Evolutionary conservation across 1,140 invertebrate species (phyloP), one percentile per base, ranked within the genome.

Genomic region (Chironomus tepperi): DNA sequence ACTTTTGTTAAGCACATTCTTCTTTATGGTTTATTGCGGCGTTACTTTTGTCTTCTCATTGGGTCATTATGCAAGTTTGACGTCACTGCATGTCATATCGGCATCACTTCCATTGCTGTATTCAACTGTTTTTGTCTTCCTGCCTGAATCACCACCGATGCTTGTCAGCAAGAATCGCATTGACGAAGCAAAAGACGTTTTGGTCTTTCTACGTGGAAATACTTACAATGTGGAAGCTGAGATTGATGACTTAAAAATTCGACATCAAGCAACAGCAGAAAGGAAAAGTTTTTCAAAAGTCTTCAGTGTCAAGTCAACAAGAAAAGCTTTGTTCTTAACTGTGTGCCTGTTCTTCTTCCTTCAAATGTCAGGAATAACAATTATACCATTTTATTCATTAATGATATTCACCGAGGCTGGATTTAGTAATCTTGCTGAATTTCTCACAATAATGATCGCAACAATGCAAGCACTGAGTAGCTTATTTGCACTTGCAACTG

Each of bases 361-460:
- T 70, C 65, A 70, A 70, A 70, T 70, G 65, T 18, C 15, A 18
- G 65, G 65, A 2, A 70, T 70, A 3, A 70, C n/a, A 5, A 21
- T 21, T 6, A 9, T 70, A 21, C 16, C 19, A 8, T 70, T 70
- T 19, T 70, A 70, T 70, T 9, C 16, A 0, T 18, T 16, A 18
- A 70, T 21, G 19, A 70, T 70, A 18, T 70, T 70, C 18, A 19
- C 19, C n/a, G 65, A 70, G 19, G 65, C 79, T 88, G 18, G 86
- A 3, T 43, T 67, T 57, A 2, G 24, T 19, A 47, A 94, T 1
- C 79, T 87, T 65, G 79, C 88, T 0, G 84, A 84, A 77, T 79
- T 85, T 0, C 85, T 85, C 1, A 87, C 92, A 0, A 90, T 95
- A 64, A 85, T 94, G 74, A 85, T 95, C 18, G 93, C 89, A 0